phyloP scores from a whole-genome alignment of 2,888 invertebrate genomes.

The Syritta pipiens region DNA sequence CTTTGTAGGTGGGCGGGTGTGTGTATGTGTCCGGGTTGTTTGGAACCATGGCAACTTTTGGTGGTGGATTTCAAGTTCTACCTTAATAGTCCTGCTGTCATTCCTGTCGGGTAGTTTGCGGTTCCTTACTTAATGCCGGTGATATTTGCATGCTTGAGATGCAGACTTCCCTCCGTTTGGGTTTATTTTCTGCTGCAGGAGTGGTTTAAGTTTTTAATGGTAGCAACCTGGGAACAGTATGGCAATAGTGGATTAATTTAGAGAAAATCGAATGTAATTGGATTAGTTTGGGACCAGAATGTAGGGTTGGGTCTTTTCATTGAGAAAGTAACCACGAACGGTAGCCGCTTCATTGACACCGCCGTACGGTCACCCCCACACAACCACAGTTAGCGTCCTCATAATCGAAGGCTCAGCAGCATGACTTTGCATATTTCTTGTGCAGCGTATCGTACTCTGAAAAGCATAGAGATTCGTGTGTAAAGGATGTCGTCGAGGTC shows the following conservation, averaged over 20 bases:
- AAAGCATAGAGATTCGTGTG: conserved; percentile 45
- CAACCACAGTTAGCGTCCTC: not conserved
- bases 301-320: conserved; percentile 55
- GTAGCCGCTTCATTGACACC: not conserved
- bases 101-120: conserved; percentile 68
- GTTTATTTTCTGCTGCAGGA: conserved; percentile 1
- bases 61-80: conserved; percentile 59
- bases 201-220: conserved; percentile 54
- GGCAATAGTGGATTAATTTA: conserved; percentile 64
- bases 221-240: conserved; percentile 17
- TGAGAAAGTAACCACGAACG: conserved; percentile 54
- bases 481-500: conserved; percentile 43
- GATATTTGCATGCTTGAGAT: conserved; percentile 64
- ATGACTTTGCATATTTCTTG: conserved; percentile 14
- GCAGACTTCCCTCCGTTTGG: conserved; percentile 37
- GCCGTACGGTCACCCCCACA: not conserved
- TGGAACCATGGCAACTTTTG: conserved; percentile 53
- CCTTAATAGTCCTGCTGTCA: conserved; percentile 69
- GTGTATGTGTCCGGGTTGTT: conserved; percentile 7
- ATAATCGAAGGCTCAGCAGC: not conserved
- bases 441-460: not conserved
- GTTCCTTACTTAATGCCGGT: conserved; percentile 63
- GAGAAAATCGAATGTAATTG: conserved; percentile 68
- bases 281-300: conserved; percentile 65
- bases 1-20: not conserved